phyloP scores from a whole-genome alignment of 53 echinoderm and acorn worm species.

The Henricia sp. region DNA sequence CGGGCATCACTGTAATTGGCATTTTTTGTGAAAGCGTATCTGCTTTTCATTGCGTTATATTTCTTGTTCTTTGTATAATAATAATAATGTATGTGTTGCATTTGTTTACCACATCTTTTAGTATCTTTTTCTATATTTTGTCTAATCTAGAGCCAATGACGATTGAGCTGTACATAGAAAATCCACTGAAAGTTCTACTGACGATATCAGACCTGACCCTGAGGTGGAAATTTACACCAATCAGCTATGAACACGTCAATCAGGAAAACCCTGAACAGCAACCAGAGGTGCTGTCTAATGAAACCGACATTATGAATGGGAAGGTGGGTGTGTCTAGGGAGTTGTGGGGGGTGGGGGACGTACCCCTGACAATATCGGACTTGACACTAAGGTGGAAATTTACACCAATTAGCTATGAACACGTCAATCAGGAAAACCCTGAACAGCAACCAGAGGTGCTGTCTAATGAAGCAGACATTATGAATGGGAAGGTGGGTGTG shows the following conservation, averaged over 20 bases:
- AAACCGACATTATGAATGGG: slow-evolving; percentile 57
- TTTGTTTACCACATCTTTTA: too few species aligned
- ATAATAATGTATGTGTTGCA: too few species aligned
- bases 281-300: slow-evolving; percentile 81
- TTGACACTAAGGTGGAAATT: slow-evolving; percentile 94
- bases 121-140: too few species aligned
- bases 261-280: slow-evolving; percentile 96
- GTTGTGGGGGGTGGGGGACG: too few species aligned
- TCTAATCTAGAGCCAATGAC: slow-evolving; percentile 88
- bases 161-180: slow-evolving; percentile 85
- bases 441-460: slow-evolving; percentile 86
- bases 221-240: slow-evolving; percentile 91
- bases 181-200: slow-evolving; percentile 89
- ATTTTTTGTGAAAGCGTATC: too few species aligned
- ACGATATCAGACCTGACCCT: slow-evolving; percentile 81
- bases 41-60: not conserved
- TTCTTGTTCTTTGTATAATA: too few species aligned
- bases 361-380: slow-evolving; percentile 78
- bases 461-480: slow-evolving; percentile 76
- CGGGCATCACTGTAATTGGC: too few species aligned
- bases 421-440: slow-evolving; percentile 90
- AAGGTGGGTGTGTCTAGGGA: too few species aligned
- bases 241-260: slow-evolving; percentile 82
- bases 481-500: slow-evolving; percentile 59
- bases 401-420: slow-evolving; percentile 79